Evolutionary conservation across 2,113 vertebrate species (phyloP).

Genomic region (Willisornis vidua): DNA sequence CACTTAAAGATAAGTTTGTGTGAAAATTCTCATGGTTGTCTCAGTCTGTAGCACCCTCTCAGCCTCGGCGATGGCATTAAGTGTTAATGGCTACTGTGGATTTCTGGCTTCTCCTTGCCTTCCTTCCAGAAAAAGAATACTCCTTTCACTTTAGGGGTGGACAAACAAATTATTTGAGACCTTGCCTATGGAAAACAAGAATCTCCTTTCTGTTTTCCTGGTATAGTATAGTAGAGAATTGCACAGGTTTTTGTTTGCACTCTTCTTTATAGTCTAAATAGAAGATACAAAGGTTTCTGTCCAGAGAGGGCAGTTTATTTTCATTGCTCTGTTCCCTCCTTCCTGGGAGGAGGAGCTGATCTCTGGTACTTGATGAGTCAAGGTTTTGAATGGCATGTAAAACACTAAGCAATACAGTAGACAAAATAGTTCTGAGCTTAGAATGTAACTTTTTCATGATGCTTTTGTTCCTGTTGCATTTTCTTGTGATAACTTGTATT

Average conservation of each 20-base stretch:
- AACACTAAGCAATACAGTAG: neutral
- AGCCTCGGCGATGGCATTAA: accelerated
- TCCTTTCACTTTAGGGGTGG: neutral
- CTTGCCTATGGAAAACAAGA: neutral
- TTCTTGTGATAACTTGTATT: neutral
- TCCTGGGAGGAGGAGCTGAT: neutral
- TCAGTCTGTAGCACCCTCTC: neutral
- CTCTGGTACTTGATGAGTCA: neutral
- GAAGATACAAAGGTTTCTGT: neutral
- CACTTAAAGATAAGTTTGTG: neutral
- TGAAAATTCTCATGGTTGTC: neutral
- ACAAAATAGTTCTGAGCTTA: neutral
- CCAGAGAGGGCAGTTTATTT: neutral
- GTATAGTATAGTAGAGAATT: neutral
- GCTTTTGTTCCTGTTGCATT: neutral
- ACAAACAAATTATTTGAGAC: neutral
- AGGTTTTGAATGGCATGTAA: neutral
- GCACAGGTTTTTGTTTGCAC: neutral
- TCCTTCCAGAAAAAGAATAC: neutral
- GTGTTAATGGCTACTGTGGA: neutral
- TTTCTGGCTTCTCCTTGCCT: neutral
- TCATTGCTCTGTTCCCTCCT: neutral
- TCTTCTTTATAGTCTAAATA: neutral
- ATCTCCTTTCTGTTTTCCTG: neutral
- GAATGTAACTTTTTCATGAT: neutral